Evolutionary conservation across 23 tunicate species (phyloP), one percentile per base, ranked within the genome.

Genomic region (Phallusia fumigata): DNA sequence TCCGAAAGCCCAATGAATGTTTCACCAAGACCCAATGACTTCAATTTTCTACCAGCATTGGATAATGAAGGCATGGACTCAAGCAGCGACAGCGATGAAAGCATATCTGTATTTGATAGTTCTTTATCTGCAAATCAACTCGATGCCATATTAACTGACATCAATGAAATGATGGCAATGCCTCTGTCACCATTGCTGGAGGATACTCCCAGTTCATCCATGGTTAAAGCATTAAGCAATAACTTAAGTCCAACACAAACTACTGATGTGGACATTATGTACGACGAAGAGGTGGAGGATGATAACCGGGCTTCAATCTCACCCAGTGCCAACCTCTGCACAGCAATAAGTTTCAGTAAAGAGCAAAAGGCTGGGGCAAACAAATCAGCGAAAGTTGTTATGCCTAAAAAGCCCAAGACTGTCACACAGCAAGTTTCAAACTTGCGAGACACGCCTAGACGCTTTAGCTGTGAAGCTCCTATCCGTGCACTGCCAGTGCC

Each of bases 391-490:
- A 35, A 2, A 3, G 8, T 24, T 21, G 50, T 16, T 18, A 80
- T 6, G 2, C 33, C 81, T 21, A 36, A 80, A 52, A 53, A 53
- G 45, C 1, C 74, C 6, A 52, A 80, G 44, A 51, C 32, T 31
- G 28, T 35, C 30, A 0, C 26, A 32, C 64, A 35, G 33, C 30
- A 26, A 1, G 26, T 35, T 0, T 32, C 81, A 77, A 40, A 19
- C 22, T 22, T 81, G 0, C 76, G 36, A 19, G 91, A 87, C 30
- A 64, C 91, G 0, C 97, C 97, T 6, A 73, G 97, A 30, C 78
- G 97, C 30, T 92, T 92, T 53, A 92, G 97, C 72, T 87, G 91
- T 77, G 97, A 92, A 82, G 88, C 91, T 0, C 97, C 97, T 0
- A 78, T 69, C 8, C 47, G 45, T 16, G 97, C 97, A 3, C 78